phyloP scores from a whole-genome alignment of 92 coral and sea anemone genomes.

The Scolanthus callimorphus region DNA sequence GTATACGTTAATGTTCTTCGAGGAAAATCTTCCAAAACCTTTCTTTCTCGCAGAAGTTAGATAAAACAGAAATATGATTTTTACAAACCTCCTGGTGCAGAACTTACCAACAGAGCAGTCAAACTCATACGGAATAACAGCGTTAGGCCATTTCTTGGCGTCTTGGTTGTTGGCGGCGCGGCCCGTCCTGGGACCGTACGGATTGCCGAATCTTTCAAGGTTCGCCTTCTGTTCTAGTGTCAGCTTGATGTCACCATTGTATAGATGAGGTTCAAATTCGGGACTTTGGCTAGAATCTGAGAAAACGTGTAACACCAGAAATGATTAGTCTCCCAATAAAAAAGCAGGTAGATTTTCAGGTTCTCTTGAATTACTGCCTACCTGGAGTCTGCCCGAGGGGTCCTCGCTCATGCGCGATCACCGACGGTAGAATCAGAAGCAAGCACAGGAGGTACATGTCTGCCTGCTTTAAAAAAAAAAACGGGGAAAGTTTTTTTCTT shows the following conservation, averaged over 20 bases:
- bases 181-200: constrained; percentile 27
- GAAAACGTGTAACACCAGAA: too few species aligned
- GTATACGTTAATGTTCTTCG: too few species aligned
- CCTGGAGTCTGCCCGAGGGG: background rate
- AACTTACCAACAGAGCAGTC: constrained; percentile 79
- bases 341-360: background rate
- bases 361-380: too few species aligned
- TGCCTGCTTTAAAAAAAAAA: background rate
- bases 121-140: constrained; percentile 61
- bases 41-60: too few species aligned
- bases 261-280: constrained; percentile 12
- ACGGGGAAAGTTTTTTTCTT: too few species aligned
- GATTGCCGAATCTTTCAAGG: constrained; percentile 51
- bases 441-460: background rate
- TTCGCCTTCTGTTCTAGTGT: constrained; percentile 31
- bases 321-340: background rate
- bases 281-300: constrained; percentile 31
- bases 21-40: too few species aligned
- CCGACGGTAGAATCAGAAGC: background rate
- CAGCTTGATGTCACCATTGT: constrained; percentile 52
- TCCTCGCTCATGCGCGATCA: background rate
- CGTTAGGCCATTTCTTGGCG: constrained; percentile 61
- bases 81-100: too few species aligned
- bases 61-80: too few species aligned
- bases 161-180: constrained; percentile 52